These are phyloP conservation scores for Anolis carolinensis DNA, from an alignment of 2,113 vertebrate genomes.

Conservation along the genomic window DNA sequence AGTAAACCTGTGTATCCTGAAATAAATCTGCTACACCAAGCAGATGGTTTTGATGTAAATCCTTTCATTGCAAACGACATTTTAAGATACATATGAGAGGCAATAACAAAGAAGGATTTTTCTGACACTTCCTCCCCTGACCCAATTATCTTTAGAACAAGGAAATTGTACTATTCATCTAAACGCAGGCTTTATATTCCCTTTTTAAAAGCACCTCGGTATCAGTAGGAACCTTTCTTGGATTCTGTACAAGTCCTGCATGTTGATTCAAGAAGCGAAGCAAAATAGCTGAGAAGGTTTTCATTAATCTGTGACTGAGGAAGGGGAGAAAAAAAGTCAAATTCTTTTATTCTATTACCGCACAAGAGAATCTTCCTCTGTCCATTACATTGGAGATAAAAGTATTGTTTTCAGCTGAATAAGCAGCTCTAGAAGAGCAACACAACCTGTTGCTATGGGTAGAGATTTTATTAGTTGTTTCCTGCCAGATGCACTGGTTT, in stretches of 20 bases:
- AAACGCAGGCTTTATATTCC: neutral
- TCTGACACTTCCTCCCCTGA: too few species aligned
- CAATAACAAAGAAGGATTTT: too few species aligned
- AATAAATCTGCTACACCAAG: fast-evolving
- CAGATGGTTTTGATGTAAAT: neutral
- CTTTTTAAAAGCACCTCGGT: neutral
- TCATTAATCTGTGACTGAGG: constrained; percentile 54
- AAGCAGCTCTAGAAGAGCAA: constrained; percentile 42
- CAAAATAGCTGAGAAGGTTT: constrained; percentile 43
- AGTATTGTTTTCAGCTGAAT: constrained; percentile 59
- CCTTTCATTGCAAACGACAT: neutral
- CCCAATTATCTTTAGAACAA: neutral
- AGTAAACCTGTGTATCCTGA: neutral
- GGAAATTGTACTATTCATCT: constrained; percentile 14
- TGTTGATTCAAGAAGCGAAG: constrained; percentile 43
- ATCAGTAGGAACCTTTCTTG: constrained; percentile 33
- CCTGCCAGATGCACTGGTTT: neutral
- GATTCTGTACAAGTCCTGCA: constrained; percentile 30
- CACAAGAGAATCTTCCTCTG: constrained; percentile 62
- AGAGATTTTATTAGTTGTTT: constrained; percentile 50
- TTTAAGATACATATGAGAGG: neutral
- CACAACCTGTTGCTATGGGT: constrained; percentile 54
- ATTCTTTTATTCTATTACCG: constrained; percentile 61
- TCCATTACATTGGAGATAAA: constrained; percentile 66
- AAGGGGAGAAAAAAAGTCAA: constrained; percentile 38